A percentile compares a stretch with the other conserved stretches of the same genome.
These are phyloP conservation scores for Cacajao melanocephalus DNA, from an alignment of 2,797 vertebrate species.

Conservation along the genomic window DNA sequence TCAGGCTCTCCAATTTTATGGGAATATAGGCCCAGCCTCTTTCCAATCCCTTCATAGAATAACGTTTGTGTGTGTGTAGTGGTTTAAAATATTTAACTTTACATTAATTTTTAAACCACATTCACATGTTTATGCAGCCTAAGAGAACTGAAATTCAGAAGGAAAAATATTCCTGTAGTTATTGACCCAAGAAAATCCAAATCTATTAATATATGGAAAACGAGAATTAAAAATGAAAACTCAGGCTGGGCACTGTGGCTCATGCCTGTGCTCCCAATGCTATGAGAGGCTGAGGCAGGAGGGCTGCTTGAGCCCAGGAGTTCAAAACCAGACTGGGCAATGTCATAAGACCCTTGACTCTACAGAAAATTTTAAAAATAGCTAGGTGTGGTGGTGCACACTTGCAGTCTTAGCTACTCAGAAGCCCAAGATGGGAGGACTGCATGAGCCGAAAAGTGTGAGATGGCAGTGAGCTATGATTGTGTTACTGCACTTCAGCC, in stretches of 20 bases:
- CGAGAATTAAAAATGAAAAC: background rate
- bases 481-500: background rate
- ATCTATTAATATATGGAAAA: background rate
- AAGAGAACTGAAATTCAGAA: conserved; percentile 5
- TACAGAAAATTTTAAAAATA: background rate
- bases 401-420: background rate
- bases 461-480: too few relatives aligned
- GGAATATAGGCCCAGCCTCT: background rate
- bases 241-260: background rate
- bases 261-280: background rate
- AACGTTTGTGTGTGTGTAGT: background rate
- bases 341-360: background rate
- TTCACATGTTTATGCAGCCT: background rate
- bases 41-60: background rate
- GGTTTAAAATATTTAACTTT: background rate
- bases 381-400: background rate
- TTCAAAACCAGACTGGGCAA: background rate
- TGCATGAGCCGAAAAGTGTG: background rate
- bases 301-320: background rate
- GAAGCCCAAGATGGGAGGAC: background rate
- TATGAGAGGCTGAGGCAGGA: background rate
- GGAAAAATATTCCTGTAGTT: background rate
- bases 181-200: background rate
- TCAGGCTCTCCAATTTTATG: background rate
- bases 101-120: background rate